phyloP scores from a whole-genome alignment of 2,888 invertebrate species.

The Bhutanitis thaidina region DNA sequence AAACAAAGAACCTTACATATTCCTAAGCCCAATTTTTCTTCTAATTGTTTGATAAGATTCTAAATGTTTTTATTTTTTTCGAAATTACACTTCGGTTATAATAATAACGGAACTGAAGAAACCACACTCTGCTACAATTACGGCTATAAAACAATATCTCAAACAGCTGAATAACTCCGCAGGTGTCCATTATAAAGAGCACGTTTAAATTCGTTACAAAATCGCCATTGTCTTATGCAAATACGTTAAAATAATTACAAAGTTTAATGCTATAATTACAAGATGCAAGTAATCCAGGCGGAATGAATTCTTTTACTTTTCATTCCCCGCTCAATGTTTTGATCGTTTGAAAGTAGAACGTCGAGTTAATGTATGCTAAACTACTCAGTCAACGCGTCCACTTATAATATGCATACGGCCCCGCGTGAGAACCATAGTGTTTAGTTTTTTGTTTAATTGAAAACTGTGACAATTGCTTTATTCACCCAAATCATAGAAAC shows the following conservation, averaged over 20 bases:
- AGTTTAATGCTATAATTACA: constrained; percentile 48
- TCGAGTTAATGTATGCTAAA: constrained; percentile 51
- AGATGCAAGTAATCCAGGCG: constrained; percentile 49
- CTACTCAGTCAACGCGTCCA: constrained; percentile 38
- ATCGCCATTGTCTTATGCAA: constrained; percentile 38
- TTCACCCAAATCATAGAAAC: background rate
- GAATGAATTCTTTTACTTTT: constrained; percentile 42
- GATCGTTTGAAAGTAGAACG: constrained; percentile 51
- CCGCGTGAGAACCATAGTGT: constrained; percentile 27
- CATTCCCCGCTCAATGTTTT: constrained; percentile 44
- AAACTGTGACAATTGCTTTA: background rate
- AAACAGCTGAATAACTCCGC: constrained; percentile 9
- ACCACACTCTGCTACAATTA: background rate
- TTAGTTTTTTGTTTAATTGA: constrained; percentile 7
- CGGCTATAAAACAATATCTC: constrained; percentile 9
- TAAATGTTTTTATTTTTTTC: too few species aligned
- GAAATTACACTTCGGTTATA: background rate
- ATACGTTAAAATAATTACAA: constrained; percentile 30
- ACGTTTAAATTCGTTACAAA: constrained; percentile 27
- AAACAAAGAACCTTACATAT: too few species aligned
- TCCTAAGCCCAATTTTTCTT: too few species aligned
- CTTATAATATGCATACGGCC: constrained; percentile 37
- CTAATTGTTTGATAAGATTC: too few species aligned
- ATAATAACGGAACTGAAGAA: background rate
- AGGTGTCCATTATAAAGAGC: constrained; percentile 1